These are phyloP conservation scores for Perithous albicinctus DNA, from an alignment of 2,888 invertebrate species.

Conservation along the genomic window DNA sequence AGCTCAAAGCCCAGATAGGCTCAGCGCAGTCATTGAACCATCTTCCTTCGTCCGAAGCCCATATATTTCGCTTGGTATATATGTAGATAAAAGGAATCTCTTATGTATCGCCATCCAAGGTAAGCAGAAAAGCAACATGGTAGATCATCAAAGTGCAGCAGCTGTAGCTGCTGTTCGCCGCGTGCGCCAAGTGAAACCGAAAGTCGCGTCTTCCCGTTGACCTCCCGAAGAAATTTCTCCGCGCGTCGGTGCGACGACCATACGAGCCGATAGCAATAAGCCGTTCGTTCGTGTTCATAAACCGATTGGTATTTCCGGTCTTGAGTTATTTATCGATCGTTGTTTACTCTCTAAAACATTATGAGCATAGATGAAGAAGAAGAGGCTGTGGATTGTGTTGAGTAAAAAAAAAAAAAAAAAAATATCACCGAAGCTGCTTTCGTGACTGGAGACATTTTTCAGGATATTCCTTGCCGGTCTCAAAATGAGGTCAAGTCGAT, in stretches of 20 bases:
- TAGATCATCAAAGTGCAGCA: slow-evolving; percentile 3
- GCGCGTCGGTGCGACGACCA: slow-evolving; percentile 39
- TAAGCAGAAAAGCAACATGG: not conserved
- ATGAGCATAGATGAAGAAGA: not conserved
- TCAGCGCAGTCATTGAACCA: slow-evolving; percentile 27
- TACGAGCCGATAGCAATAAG: not conserved
- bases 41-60: slow-evolving; percentile 6
- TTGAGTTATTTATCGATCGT: slow-evolving; percentile 16
- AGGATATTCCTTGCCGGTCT: not conserved
- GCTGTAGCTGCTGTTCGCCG: not conserved
- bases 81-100: slow-evolving; percentile 18
- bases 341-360: not conserved
- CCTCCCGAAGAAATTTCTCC: slow-evolving; percentile 67
- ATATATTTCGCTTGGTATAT: not conserved
- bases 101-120: not conserved
- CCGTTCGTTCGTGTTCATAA: not conserved
- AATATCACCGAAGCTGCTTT: not conserved
- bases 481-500: not conserved
- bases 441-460: not conserved
- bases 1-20: not conserved
- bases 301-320: not conserved
- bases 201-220: slow-evolving; percentile 64
- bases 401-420: no score
- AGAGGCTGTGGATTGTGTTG: no score
- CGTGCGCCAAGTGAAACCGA: slow-evolving; percentile 62